Conservation (phyloP, 2,113 vertebrate species). For the Datnioides undecimradiatus region DNA sequence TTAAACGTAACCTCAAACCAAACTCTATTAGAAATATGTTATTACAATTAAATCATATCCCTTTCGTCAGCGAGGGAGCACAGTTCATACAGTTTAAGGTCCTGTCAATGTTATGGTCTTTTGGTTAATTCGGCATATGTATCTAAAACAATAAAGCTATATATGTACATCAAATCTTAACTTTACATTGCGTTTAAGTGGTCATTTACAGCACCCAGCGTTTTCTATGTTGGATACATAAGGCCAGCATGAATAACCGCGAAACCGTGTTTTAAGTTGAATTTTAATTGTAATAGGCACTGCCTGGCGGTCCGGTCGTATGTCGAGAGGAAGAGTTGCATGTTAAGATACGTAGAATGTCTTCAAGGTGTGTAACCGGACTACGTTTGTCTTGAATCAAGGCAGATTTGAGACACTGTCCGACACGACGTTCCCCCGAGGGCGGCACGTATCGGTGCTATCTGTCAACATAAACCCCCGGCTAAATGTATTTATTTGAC, state of each 20-base stretch:
- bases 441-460: constrained; percentile 1
- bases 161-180: neutral
- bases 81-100: neutral
- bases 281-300: neutral
- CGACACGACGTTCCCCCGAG: neutral
- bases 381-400: neutral
- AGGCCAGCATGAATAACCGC: neutral
- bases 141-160: neutral
- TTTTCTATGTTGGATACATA: neutral
- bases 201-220: neutral
- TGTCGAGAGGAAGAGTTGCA: neutral
- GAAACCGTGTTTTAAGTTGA: neutral
- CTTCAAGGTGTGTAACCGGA: constrained; percentile 7
- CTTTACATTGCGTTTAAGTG: neutral
- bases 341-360: constrained; percentile 16
- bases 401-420: constrained; percentile 1
- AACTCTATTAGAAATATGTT: constrained; percentile 6
- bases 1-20: constrained; percentile 14
- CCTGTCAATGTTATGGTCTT: neutral
- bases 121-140: neutral
- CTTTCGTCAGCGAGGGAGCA: neutral
- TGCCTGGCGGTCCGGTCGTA: neutral
- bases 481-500: constrained; percentile 1
- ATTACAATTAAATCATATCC: neutral
- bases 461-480: constrained; percentile 10